A percentile compares a stretch with the other conserved stretches of the same genome.
Conservation (phyloP, 2,888 invertebrate genomes). For the Drosophila phalerata region DNA sequence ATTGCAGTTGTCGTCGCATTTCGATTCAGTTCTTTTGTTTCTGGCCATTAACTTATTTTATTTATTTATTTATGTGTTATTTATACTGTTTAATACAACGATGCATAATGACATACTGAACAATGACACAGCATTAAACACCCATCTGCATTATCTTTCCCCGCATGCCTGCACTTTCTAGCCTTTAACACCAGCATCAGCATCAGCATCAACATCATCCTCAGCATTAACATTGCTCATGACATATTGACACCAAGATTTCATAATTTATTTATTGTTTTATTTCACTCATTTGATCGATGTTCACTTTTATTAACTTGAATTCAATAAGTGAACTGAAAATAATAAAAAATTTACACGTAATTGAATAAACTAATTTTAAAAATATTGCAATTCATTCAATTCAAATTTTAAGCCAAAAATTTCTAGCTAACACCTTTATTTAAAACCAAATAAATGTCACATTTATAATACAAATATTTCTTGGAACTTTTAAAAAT, state of each 20-base stretch:
- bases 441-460: background rate
- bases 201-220: constrained; percentile 12
- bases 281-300: constrained; percentile 10
- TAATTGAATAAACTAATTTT: background rate
- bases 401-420: background rate
- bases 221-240: constrained; percentile 16
- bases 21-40: constrained; percentile 28
- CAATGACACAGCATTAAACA: constrained; percentile 71
- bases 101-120: constrained; percentile 34
- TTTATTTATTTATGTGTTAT: constrained; percentile 66
- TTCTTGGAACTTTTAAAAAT: background rate
- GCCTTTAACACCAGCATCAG: background rate
- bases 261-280: background rate
- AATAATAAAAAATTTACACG: background rate
- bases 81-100: constrained; percentile 66
- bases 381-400: background rate
- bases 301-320: background rate
- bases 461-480: background rate
- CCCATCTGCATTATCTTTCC: constrained; percentile 21
- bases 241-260: constrained; percentile 17
- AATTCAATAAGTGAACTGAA: background rate
- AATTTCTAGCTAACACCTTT: too few relatives aligned
- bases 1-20: constrained; percentile 41
- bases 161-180: background rate
- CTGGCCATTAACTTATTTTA: constrained; percentile 50